These are phyloP conservation scores for Ormyrus pomaceus DNA, from an alignment of 2,888 invertebrate genomes.

Conservation along the genomic window DNA sequence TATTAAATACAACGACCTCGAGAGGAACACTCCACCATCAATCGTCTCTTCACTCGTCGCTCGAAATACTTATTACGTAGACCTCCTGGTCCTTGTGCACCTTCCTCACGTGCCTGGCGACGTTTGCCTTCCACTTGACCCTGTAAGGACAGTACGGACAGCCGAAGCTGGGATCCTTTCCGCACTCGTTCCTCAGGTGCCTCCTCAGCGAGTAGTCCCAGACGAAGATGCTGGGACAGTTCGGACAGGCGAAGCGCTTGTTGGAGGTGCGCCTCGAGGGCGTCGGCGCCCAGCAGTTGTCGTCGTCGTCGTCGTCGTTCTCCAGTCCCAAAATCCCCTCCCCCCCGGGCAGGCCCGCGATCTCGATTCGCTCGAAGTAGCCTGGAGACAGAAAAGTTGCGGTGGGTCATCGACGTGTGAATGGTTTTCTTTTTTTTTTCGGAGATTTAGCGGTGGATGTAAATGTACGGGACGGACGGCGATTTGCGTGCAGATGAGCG, in stretches of 20 bases:
- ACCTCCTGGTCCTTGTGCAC: constrained; percentile 60
- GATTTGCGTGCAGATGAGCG: too few species aligned
- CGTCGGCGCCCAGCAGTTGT: background rate
- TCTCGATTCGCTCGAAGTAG: background rate
- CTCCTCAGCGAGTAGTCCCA: constrained; percentile 77
- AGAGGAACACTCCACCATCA: too few species aligned
- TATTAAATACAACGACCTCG: too few species aligned
- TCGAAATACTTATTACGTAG: constrained; percentile 58
- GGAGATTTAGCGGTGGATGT: too few species aligned
- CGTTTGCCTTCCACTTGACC: constrained; percentile 74
- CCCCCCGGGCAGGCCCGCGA: too few species aligned
- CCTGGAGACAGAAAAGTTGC: constrained; percentile 23
- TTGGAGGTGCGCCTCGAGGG: constrained; percentile 56
- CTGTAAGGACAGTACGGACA: constrained; percentile 76
- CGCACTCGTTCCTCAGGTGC: constrained; percentile 78
- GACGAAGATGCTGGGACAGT: constrained; percentile 59
- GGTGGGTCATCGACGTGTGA: background rate
- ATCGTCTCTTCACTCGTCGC: too few species aligned
- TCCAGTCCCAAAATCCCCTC: too few species aligned
- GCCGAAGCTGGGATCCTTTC: constrained; percentile 76
- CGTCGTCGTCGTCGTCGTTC: background rate
- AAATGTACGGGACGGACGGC: too few species aligned
- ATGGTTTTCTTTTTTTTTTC: too few species aligned
- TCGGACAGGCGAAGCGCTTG: constrained; percentile 55
- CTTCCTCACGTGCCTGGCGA: constrained; percentile 65